Percentiles rank a stretch among this genome's conserved stretches.
Conservation (phyloP, 2,113 vertebrate species). For the Apteryx mantelli region DNA sequence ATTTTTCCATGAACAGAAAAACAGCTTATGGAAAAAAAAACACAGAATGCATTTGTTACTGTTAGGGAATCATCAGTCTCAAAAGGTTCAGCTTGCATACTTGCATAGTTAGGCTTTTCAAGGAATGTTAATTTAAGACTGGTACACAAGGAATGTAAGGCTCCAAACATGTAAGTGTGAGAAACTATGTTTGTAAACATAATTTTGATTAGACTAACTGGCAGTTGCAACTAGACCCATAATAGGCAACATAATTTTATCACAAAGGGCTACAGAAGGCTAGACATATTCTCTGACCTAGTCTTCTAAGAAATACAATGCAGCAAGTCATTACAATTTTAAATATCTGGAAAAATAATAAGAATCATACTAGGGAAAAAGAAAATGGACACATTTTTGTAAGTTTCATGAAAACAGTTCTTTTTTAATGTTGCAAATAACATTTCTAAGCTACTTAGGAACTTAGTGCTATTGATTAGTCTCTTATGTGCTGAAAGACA, state of each 20-base stretch:
- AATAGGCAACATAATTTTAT: background rate
- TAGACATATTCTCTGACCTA: background rate
- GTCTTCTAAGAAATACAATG: background rate
- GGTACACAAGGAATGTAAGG: background rate
- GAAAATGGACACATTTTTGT: background rate
- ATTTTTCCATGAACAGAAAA: background rate
- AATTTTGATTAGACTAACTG: background rate
- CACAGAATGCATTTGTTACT: background rate
- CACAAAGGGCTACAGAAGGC: background rate
- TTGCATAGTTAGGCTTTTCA: background rate
- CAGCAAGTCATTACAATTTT: background rate
- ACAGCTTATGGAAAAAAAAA: background rate
- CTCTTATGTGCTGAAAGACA: rapidly evolving
- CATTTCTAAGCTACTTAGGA: background rate
- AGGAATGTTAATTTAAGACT: background rate
- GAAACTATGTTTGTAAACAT: background rate
- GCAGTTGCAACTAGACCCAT: background rate
- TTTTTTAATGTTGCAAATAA: background rate
- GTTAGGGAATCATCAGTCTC: background rate
- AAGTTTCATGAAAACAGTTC: background rate
- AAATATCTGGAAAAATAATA: background rate
- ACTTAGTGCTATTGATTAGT: background rate
- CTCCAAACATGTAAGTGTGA: background rate
- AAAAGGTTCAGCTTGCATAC: background rate
- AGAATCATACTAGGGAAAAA: background rate